Evolutionary conservation across 2,888 invertebrate genomes (phyloP), one percentile per base, ranked within the genome.

Genomic region (Ischnus inquisitorius): DNA sequence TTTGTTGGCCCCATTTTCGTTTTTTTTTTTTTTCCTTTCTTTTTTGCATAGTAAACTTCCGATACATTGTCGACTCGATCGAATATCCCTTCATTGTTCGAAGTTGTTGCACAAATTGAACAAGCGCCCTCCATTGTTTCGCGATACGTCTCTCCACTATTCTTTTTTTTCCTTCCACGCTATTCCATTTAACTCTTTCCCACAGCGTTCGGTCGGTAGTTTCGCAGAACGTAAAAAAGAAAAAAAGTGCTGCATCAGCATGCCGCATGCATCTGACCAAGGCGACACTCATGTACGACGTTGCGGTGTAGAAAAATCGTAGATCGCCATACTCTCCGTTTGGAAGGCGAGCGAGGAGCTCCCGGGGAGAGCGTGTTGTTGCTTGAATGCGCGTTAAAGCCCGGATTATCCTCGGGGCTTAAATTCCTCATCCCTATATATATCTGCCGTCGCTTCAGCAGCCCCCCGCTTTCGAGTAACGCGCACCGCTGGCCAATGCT

Each of bases 401-500:
- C 85, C 83, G 89, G 91, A 91, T 91, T 90, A 91, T 91, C 90
- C 88, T 82, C 78, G 80, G 79, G 87, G 89, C 89, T 90, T 88
- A 88, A 88, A 89, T 80, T 86, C 84, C 85, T 86, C 71, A 67
- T 22, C 80, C 16, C 54, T 76, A 71, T 54, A 62, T 57, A 39
- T 28, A 60, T 48, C 51, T 72, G 22, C 22, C 54, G 71, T 62
- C 19, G 19, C 54, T 43, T 46, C 67, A 46, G 5, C 34, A n/a
- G 10, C 25, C 14, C 25, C 57, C 22, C 19, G 12, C 54, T 57
- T 60, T 69, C 65, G 62, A 67, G 79, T 71, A 76, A 83, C 79
- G 79, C 71, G 60, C 67, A 62, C 48, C 46, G 43, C 54, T 68
- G 39, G 16, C 28, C 39, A 34, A 75, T 72, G 54, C 48, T 54